phyloP scores from a whole-genome alignment of 2,888 invertebrate species.

The Agriopis leucophaearia region DNA sequence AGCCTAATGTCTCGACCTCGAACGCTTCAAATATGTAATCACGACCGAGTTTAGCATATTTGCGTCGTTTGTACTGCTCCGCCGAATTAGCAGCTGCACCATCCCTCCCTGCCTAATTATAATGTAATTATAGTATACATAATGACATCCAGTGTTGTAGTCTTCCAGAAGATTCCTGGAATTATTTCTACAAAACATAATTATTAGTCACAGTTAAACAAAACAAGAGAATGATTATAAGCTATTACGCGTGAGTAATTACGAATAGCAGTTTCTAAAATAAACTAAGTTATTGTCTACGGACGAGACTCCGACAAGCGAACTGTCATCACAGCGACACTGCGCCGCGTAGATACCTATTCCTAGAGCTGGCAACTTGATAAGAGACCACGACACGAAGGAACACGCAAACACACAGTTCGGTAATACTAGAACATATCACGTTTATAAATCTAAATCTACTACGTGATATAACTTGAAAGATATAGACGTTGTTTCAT shows the following conservation, averaged over 20 bases:
- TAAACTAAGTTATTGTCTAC: neutral
- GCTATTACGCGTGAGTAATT: neutral
- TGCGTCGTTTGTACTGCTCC: too few relatives aligned
- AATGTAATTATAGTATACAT: too few relatives aligned
- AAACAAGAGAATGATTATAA: neutral
- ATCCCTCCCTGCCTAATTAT: too few relatives aligned
- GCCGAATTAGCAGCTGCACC: too few relatives aligned
- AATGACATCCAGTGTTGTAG: neutral
- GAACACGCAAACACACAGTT: neutral
- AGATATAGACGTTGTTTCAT: neutral
- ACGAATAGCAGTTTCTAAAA: neutral
- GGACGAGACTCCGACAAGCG: too few relatives aligned
- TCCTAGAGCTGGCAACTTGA: neutral
- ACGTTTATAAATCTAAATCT: conserved; percentile 9
- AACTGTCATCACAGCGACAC: too few relatives aligned
- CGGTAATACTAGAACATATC: neutral
- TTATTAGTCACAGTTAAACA: neutral
- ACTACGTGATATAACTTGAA: neutral
- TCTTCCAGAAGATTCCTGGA: neutral
- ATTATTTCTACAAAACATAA: neutral
- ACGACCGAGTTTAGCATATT: too few relatives aligned
- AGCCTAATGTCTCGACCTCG: too few relatives aligned
- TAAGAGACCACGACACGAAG: neutral
- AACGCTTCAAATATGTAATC: too few relatives aligned
- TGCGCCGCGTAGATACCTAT: neutral